Percentiles rank a stretch among this genome's conserved stretches.
phyloP scores from a whole-genome alignment of 23 tunicate genomes.

The Botrylloides violaceus region DNA sequence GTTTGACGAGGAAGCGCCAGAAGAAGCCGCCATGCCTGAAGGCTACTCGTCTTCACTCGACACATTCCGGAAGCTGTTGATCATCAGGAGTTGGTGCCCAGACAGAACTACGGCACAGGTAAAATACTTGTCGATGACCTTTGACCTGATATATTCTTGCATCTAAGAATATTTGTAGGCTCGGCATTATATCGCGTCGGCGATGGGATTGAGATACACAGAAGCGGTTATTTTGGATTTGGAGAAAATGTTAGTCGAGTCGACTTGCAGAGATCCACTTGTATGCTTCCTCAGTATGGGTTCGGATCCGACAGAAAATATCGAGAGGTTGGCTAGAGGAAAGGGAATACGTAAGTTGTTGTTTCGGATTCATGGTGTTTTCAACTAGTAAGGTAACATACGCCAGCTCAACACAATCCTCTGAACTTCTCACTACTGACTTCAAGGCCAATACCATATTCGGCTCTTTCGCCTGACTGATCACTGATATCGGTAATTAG shows the following conservation, averaged over 20 bases:
- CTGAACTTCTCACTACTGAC: background rate
- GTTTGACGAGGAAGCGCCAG: conserved; percentile 97
- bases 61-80: conserved; percentile 81
- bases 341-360: conserved; percentile 91
- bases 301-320: conserved; percentile 98
- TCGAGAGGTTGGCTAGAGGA: conserved; percentile 88
- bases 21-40: conserved; percentile 90
- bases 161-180: conserved; percentile 48
- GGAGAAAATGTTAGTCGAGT: conserved; percentile 86
- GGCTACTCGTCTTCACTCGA: conserved; percentile 95
- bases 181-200: conserved; percentile 81
- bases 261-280: conserved; percentile 74
- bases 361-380: too few relatives aligned
- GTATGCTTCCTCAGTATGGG: conserved; percentile 98
- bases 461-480: too few relatives aligned
- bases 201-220: conserved; percentile 88
- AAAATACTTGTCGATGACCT: background rate
- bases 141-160: background rate
- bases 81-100: conserved; percentile 97
- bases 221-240: conserved; percentile 93
- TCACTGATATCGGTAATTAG: background rate
- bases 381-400: too few relatives aligned
- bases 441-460: too few relatives aligned
- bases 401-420: background rate
- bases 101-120: conserved; percentile 98